Conservation (phyloP, 2,113 vertebrate genomes). For the Salvelinus sp. region DNA sequence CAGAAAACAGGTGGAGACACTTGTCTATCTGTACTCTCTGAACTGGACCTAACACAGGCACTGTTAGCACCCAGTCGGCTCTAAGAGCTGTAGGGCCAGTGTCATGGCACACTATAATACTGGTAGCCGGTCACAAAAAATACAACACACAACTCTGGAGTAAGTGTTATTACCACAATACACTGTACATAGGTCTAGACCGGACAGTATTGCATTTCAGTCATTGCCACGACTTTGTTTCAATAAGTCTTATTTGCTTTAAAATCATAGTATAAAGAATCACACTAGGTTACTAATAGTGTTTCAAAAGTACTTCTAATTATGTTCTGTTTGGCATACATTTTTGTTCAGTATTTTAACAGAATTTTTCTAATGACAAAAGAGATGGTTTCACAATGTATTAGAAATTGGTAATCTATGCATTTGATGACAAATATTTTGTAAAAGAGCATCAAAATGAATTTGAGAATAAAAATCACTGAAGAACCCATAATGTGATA, state of each 20-base stretch:
- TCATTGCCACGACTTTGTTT: slow-evolving; percentile 41
- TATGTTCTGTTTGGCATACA: neutral
- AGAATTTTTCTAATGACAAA: too few relatives aligned
- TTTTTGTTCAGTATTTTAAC: neutral
- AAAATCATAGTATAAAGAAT: slow-evolving; percentile 13
- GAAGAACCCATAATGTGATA: neutral
- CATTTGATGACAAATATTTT: slow-evolving; percentile 3
- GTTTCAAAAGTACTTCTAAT: neutral
- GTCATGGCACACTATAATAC: neutral
- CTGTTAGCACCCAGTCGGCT: neutral
- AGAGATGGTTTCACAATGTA: neutral
- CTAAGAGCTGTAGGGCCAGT: slow-evolving; percentile 2
- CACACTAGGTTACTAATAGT: neutral
- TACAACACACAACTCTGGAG: neutral
- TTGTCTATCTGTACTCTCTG: neutral
- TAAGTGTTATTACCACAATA: slow-evolving; percentile 1
- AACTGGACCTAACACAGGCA: neutral
- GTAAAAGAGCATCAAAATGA: neutral
- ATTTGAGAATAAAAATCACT: neutral
- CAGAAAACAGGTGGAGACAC: slow-evolving; percentile 40
- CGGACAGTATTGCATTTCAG: slow-evolving; percentile 1
- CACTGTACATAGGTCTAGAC: slow-evolving; percentile 21
- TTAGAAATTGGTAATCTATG: slow-evolving; percentile 4
- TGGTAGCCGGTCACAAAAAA: neutral
- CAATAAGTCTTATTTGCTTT: slow-evolving; percentile 27